These are phyloP conservation scores for Eurois occulta DNA, from an alignment of 2,888 invertebrate genomes.

Conservation along the genomic window DNA sequence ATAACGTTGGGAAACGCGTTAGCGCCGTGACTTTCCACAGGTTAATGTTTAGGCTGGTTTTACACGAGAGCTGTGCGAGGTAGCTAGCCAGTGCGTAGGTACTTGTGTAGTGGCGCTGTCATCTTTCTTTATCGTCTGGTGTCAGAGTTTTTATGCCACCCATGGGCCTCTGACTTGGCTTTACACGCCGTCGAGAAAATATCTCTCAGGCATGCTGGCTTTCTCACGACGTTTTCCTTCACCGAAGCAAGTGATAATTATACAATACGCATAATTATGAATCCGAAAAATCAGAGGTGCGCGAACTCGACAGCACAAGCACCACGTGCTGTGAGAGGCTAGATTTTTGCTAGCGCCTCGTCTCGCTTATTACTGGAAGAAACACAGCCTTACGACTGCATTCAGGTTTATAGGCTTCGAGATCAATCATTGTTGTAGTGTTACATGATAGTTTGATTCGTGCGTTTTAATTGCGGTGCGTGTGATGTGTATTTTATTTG, in stretches of 20 bases:
- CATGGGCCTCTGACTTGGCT: too few species aligned
- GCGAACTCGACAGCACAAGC: too few species aligned
- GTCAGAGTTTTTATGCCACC: too few species aligned
- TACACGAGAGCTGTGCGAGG: neutral
- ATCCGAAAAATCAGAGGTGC: too few species aligned
- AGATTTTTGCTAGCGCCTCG: neutral
- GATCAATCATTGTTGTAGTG: slow-evolving; percentile 21
- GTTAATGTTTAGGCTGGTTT: neutral
- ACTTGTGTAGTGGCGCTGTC: neutral
- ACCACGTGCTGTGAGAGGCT: neutral
- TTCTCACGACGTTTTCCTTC: too few species aligned
- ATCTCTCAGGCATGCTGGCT: too few species aligned
- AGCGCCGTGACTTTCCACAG: slow-evolving; percentile 37
- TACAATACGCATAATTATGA: too few species aligned
- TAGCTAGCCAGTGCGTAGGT: neutral
- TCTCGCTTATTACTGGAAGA: neutral
- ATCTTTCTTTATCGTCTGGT: too few species aligned
- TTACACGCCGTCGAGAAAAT: too few species aligned
- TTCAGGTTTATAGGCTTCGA: slow-evolving; percentile 44
- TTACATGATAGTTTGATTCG: slow-evolving; percentile 22
- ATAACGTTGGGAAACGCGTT: slow-evolving; percentile 50
- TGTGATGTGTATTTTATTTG: neutral
- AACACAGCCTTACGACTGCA: neutral
- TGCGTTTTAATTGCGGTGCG: slow-evolving; percentile 22
- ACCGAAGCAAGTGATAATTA: too few species aligned